Percentiles rank a stretch among this genome's conserved stretches.
phyloP scores from a whole-genome alignment of 2,113 vertebrate genomes.

The Microcebus lehilahytsara region DNA sequence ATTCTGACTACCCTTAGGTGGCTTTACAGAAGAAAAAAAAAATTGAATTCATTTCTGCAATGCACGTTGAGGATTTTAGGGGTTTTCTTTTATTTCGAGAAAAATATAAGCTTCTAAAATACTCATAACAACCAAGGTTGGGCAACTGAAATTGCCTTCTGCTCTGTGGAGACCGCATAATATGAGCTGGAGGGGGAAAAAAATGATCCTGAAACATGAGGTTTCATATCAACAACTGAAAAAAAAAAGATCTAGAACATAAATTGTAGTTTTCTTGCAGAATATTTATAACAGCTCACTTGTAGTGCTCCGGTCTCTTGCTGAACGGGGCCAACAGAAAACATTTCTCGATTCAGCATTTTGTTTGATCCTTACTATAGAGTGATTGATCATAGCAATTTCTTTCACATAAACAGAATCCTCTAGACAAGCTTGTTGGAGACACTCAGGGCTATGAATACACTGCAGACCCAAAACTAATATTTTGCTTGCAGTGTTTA shows the following conservation, averaged over 20 bases:
- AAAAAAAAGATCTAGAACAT: neutral
- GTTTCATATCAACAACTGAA: neutral
- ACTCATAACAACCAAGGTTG: neutral
- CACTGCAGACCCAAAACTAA: slow-evolving; percentile 56
- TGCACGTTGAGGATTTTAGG: slow-evolving; percentile 13
- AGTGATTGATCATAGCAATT: slow-evolving; percentile 81
- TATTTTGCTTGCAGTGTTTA: slow-evolving; percentile 73
- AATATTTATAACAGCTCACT: slow-evolving; percentile 50
- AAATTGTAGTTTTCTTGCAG: slow-evolving; percentile 29
- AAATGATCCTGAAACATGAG: neutral
- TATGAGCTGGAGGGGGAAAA: neutral
- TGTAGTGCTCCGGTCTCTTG: neutral
- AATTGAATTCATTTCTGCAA: slow-evolving; percentile 36
- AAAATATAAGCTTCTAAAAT: slow-evolving; percentile 44
- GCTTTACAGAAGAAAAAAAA: slow-evolving; percentile 34
- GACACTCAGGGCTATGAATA: slow-evolving; percentile 62
- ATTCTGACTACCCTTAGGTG: neutral
- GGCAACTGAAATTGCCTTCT: neutral
- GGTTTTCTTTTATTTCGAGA: slow-evolving; percentile 55
- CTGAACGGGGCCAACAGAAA: slow-evolving; percentile 54
- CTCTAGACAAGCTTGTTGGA: slow-evolving; percentile 74
- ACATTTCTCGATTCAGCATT: slow-evolving; percentile 68
- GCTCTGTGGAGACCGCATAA: neutral
- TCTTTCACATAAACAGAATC: slow-evolving; percentile 74
- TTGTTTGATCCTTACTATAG: slow-evolving; percentile 60